Evolutionary conservation across 92 coral and sea anemone species (phyloP).

Genomic region (Paragorgia papillata): DNA sequence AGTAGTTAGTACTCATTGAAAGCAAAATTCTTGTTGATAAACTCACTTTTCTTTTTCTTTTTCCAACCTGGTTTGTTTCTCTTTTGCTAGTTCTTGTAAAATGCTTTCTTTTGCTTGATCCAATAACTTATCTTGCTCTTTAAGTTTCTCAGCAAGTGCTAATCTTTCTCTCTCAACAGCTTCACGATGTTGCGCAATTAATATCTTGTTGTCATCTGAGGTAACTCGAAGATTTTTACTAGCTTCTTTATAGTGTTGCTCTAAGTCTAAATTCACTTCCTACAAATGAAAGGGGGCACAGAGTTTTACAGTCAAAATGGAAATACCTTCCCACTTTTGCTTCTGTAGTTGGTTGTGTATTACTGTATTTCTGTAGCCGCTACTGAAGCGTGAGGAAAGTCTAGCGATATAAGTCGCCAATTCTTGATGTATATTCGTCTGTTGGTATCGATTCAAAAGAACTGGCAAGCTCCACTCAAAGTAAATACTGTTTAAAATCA

Average conservation of each 20-base stretch:
- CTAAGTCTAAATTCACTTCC: constrained; percentile 70
- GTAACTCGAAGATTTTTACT: constrained; percentile 66
- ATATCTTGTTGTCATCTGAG: constrained; percentile 81
- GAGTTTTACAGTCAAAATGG: no score
- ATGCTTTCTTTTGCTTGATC: constrained; percentile 77
- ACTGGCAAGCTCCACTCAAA: no score
- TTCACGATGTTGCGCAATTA: constrained; percentile 83
- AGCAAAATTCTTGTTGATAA: no score
- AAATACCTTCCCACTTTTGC: no score
- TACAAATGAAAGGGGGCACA: not conserved
- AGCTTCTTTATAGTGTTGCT: constrained; percentile 69
- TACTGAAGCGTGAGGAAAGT: no score
- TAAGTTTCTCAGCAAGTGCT: constrained; percentile 62
- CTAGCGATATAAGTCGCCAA: no score
- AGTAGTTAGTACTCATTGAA: no score
- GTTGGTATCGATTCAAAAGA: no score
- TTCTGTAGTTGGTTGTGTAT: no score
- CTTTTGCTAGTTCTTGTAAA: constrained; percentile 70
- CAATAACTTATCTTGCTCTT: constrained; percentile 76
- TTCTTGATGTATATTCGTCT: no score
- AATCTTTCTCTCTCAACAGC: constrained; percentile 73
- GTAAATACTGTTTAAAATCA: no score
- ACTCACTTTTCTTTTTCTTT: constrained; percentile 75
- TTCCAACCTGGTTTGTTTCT: constrained; percentile 55
- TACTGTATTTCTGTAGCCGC: no score